phyloP scores from a whole-genome alignment of 2,113 vertebrate species.

The Turdus rufiventris region DNA sequence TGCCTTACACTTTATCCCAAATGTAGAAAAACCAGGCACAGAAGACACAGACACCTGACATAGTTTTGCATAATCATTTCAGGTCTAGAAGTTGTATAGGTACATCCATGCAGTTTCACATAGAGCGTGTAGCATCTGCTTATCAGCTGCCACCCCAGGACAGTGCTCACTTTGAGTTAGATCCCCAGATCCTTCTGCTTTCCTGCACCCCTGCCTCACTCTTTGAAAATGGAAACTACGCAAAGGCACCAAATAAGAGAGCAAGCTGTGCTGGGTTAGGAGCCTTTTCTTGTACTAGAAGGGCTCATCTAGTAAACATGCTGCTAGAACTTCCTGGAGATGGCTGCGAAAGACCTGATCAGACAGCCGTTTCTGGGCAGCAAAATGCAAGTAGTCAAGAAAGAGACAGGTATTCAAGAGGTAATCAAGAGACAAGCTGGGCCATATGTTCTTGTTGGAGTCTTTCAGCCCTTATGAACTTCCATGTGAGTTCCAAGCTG shows the following conservation, averaged over 20 bases:
- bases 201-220: fast-evolving
- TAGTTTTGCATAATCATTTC: not conserved
- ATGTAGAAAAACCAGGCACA: not conserved
- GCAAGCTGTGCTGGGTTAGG: not conserved
- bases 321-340: not conserved
- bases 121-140: not conserved
- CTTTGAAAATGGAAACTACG: not conserved
- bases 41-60: not conserved
- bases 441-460: not conserved
- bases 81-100: not conserved
- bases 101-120: not conserved
- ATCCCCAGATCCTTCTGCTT: not conserved
- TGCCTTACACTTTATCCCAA: not conserved
- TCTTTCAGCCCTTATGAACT: not conserved
- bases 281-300: not conserved
- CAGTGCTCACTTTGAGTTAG: not conserved
- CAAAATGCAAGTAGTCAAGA: not conserved
- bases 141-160: not conserved
- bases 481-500: not conserved
- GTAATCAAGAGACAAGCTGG: not conserved
- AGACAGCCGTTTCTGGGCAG: not conserved
- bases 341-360: not conserved
- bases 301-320: not conserved
- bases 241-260: not conserved
- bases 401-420: not conserved